phyloP scores from a whole-genome alignment of 1,140 invertebrate species.

The Tetragonula clypearis region DNA sequence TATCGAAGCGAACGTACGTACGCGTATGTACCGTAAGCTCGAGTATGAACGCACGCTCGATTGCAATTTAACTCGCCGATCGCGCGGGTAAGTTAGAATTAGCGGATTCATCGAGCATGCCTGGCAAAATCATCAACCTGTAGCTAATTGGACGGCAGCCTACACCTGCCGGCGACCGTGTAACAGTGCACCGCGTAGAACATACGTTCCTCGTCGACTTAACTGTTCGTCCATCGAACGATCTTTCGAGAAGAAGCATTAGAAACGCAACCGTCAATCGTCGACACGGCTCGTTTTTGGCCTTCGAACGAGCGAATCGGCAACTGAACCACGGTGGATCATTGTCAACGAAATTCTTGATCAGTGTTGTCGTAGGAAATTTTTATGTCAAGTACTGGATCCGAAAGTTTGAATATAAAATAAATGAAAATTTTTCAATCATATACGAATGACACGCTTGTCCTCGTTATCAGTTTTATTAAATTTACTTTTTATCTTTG shows the following conservation, averaged over 20 bases:
- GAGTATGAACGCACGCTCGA: slow-evolving; percentile 15
- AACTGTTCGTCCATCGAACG: slow-evolving; percentile 23
- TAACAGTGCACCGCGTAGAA: slow-evolving; percentile 39
- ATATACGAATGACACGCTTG: no score
- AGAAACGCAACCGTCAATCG: background rate
- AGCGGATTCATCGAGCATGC: slow-evolving; percentile 44
- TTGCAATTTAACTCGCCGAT: slow-evolving; percentile 39
- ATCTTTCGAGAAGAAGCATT: slow-evolving; percentile 21
- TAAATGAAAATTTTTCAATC: no score
- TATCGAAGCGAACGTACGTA: slow-evolving; percentile 13
- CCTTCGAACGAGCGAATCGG: background rate
- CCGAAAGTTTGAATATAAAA: no score
- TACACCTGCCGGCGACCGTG: slow-evolving; percentile 44
- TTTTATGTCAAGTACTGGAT: no score
- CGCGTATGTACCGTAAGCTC: slow-evolving; percentile 19
- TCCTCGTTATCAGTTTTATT: no score
- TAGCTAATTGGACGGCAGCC: slow-evolving; percentile 50
- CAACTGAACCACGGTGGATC: background rate
- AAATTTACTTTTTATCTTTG: no score
- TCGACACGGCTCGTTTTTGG: background rate
- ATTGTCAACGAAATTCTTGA: background rate
- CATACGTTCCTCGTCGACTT: slow-evolving; percentile 8
- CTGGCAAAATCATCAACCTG: slow-evolving; percentile 49
- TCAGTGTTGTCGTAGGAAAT: no score
- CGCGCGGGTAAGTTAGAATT: slow-evolving; percentile 33